Evolutionary conservation across 2,113 vertebrate genomes (phyloP).

Genomic region (Pitta sordida): DNA sequence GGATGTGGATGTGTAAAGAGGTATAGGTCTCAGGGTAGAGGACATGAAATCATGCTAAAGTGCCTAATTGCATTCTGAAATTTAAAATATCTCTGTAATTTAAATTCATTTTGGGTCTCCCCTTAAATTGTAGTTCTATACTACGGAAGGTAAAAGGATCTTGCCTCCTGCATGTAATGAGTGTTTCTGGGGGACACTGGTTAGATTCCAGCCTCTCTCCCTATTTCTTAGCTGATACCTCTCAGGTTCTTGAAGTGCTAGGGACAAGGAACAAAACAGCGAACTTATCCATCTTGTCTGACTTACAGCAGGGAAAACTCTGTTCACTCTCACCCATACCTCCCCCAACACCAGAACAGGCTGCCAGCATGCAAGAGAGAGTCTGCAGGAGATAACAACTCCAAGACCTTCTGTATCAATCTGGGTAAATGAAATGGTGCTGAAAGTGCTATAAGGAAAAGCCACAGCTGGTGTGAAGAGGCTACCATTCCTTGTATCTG

Average conservation of each 20-base stretch:
- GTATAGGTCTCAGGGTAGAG: neutral
- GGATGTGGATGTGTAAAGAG: neutral
- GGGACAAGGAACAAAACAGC: neutral
- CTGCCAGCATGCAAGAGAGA: neutral
- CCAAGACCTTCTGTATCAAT: neutral
- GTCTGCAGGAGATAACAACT: neutral
- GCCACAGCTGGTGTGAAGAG: neutral
- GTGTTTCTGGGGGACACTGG: accelerated
- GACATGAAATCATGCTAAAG: neutral
- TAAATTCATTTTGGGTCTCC: neutral
- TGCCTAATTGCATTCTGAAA: neutral
- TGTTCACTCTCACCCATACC: neutral
- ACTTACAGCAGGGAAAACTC: neutral
- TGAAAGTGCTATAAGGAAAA: neutral
- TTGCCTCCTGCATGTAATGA: neutral
- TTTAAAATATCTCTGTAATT: neutral
- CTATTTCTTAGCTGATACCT: neutral
- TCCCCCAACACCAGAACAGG: neutral
- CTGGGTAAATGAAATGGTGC: neutral
- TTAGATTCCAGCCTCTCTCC: neutral
- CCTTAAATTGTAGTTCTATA: neutral
- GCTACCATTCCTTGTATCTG: neutral
- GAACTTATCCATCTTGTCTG: neutral
- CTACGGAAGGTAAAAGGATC: neutral
- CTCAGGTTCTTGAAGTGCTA: neutral